These are phyloP conservation scores for Heliconius ismenius DNA, from an alignment of 2,888 invertebrate genomes.

Conservation along the genomic window DNA sequence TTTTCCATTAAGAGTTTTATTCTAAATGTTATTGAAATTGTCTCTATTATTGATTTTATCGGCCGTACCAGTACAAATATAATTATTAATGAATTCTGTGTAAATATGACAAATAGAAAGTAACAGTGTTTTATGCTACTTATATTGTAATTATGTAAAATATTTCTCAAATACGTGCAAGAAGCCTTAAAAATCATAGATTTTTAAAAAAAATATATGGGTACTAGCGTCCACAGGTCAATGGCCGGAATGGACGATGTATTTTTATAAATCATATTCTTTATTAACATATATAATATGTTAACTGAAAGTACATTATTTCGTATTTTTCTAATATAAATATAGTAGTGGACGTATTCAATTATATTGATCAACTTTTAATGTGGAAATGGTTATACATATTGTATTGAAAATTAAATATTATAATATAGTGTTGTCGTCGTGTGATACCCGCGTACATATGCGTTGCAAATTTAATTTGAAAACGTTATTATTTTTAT, in stretches of 20 bases:
- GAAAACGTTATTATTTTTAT: conserved; percentile 64
- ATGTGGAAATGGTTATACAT: conserved; percentile 68
- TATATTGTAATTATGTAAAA: conserved; percentile 76
- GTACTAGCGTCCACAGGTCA: conserved; percentile 76
- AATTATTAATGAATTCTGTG: conserved; percentile 61
- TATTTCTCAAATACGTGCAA: conserved; percentile 76
- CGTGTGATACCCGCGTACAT: conserved; percentile 57
- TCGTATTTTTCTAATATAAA: conserved; percentile 80
- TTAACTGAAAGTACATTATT: conserved; percentile 80
- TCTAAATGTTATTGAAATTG: conserved; percentile 66
- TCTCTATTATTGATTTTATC: conserved; percentile 65
- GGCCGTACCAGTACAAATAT: conserved; percentile 78
- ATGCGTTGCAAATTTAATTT: conserved; percentile 72
- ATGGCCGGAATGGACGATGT: conserved; percentile 72
- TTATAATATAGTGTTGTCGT: conserved; percentile 55
- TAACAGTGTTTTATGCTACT: conserved; percentile 75
- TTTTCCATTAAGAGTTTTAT: conserved; percentile 63
- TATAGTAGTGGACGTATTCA: conserved; percentile 72
- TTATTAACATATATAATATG: conserved; percentile 81
- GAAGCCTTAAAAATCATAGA: conserved; percentile 81
- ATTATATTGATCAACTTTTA: conserved; percentile 69
- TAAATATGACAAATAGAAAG: conserved; percentile 68
- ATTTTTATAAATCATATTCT: conserved; percentile 81
- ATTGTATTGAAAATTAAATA: conserved; percentile 46
- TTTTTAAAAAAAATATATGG: conserved; percentile 73